Conservation (phyloP, 1,140 invertebrate species). For the Caenorhabditis brenneri region DNA sequence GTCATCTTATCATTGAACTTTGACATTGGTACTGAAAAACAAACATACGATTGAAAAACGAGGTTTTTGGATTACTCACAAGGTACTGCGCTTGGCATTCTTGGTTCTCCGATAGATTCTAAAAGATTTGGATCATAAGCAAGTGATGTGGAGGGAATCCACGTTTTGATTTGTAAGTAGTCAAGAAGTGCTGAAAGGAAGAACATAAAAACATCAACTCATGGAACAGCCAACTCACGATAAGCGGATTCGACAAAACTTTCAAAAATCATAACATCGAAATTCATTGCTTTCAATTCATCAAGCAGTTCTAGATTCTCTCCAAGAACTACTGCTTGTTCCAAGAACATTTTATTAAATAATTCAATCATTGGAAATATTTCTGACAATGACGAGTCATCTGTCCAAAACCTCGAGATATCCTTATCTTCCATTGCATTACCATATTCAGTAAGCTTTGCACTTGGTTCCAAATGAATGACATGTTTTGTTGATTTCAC, state of each 20-base stretch:
- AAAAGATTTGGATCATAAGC: not conserved
- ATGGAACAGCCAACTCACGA: not conserved
- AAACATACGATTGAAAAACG: not conserved
- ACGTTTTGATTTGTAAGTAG: conserved; percentile 13
- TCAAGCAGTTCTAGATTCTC: not conserved
- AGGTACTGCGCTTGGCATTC: conserved; percentile 43
- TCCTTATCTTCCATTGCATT: not conserved
- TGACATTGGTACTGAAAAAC: not conserved
- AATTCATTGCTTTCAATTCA: not conserved
- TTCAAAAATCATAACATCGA: conserved; percentile 18
- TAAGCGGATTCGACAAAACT: not conserved
- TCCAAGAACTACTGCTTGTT: not conserved
- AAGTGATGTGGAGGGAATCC: not conserved
- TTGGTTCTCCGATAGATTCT: conserved; percentile 33
- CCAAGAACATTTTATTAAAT: not conserved
- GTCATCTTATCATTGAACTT: conserved; percentile 30
- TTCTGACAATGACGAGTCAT: not conserved
- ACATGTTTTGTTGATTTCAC: conserved; percentile 14
- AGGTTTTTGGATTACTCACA: not conserved
- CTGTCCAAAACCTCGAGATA: not conserved
- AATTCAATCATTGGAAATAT: not conserved
- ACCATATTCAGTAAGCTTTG: not conserved
- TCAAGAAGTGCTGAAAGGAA: conserved; percentile 26
- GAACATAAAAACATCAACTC: not conserved
- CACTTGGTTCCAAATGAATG: not conserved